phyloP scores from a whole-genome alignment of 2,888 invertebrate genomes.

The Oscheius sp. region DNA sequence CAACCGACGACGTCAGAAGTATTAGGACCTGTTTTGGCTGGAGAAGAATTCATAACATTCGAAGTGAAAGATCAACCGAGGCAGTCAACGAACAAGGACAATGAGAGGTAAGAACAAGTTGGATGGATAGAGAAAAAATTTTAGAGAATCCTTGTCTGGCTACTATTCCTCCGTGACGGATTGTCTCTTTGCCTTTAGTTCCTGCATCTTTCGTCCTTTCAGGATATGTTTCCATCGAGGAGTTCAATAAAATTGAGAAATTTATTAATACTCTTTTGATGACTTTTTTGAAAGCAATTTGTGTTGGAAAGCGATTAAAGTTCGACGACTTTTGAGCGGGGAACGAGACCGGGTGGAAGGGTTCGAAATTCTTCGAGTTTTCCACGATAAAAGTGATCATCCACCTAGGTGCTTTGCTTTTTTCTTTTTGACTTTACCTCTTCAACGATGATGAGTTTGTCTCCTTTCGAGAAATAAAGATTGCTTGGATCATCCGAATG shows the following conservation, averaged over 20 bases:
- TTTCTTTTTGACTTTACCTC: slow-evolving; percentile 32
- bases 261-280: neutral
- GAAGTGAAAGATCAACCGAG: neutral
- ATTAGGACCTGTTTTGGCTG: neutral
- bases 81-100: neutral
- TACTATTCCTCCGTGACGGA: slow-evolving; percentile 20
- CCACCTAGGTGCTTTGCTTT: slow-evolving; percentile 29
- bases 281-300: neutral
- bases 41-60: slow-evolving; percentile 21
- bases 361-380: slow-evolving; percentile 52
- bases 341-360: slow-evolving; percentile 50
- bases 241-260: neutral
- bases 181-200: slow-evolving; percentile 6
- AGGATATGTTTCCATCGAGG: neutral
- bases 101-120: neutral
- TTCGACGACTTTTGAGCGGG: slow-evolving; percentile 30
- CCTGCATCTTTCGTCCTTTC: slow-evolving; percentile 7
- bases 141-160: neutral
- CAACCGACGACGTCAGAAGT: neutral
- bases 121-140: neutral
- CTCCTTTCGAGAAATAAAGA: slow-evolving; percentile 51
- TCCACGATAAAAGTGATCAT: slow-evolving; percentile 46
- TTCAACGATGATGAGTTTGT: slow-evolving; percentile 50
- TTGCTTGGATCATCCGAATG: slow-evolving; percentile 50
- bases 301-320: neutral